Base-by-base conservation (phyloP, 2,113 vertebrate species). In the Hemichromis elongatus region DNA sequence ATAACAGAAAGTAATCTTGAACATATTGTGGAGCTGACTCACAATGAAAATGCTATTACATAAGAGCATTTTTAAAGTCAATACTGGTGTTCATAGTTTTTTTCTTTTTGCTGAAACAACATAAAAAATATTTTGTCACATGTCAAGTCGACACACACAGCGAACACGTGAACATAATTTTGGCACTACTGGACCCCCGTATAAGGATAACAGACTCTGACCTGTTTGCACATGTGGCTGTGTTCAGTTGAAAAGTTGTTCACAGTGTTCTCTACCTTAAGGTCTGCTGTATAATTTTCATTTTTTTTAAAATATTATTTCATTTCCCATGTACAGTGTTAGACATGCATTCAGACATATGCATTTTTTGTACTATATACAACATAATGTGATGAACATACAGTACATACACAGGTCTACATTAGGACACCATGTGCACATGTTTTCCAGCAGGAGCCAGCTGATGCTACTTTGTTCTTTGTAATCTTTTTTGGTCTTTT, bases 251-350 rank as follows among this genome's bases (percentile, higher is more conserved):
- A 86, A 85, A 90, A 33, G 86, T 91, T 92, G 86, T 93, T 96
- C 95, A 96, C 95, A 95, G 93, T 96, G 94, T 94, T 95, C 81
- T 90, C 94, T 93, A 94, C 92, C 90, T 92, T 93, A 82, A 91
- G 90, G 94, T 95, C 94, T 84, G 84, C 83, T 86, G 86, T 81
- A 85, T 82, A 66, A 86, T 85, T 86, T 70, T 26, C 18, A n/a
- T 56, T 9, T 81, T 77, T 85, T 91, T 37, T 83, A 84, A 77
- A 77, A 92, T 90, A 90, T 83, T 89, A 40, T 84, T 59, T 80
- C 63, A 85, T 80, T 82, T 92, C 75, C 90, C 84, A 84, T 88
- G 82, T 92, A 90, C 88, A 92, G 70, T 88, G 66, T 89, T 50
- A 86, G 85, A 92, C 96, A 96, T 96, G 96, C 96, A 93, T 90